Evolutionary conservation across 2,113 vertebrate species (phyloP).

Genomic region (Nerophis lumbriciformis): DNA sequence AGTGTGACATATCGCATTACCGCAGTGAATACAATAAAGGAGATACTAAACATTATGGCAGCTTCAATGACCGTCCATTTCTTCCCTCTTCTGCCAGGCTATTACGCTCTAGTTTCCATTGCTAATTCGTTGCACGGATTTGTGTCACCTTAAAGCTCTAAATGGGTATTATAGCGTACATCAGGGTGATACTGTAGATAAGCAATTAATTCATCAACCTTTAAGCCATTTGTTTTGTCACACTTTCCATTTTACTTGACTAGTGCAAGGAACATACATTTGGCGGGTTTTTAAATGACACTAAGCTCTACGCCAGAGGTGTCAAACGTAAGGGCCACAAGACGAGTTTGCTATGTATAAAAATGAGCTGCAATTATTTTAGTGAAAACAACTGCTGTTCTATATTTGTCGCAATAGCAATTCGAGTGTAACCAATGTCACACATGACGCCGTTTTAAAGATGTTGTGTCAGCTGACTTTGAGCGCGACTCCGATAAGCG

Average conservation of each 20-base stretch:
- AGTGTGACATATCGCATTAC: constrained; percentile 97
- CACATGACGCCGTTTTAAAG: too few species aligned
- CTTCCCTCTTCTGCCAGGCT: constrained; percentile 78
- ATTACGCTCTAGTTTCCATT: constrained; percentile 87
- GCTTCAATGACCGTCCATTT: constrained; percentile 86
- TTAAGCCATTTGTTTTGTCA: constrained; percentile 19
- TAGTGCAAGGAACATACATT: constrained; percentile 6
- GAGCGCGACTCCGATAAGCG: too few species aligned
- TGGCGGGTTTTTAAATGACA: neutral
- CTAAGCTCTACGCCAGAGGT: too few species aligned
- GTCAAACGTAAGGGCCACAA: too few species aligned
- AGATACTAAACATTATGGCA: constrained; percentile 88
- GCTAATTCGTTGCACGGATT: constrained; percentile 81
- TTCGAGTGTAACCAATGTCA: too few species aligned
- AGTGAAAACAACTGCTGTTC: too few species aligned
- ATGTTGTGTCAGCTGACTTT: too few species aligned
- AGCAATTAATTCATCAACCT: constrained; percentile 23
- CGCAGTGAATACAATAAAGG: constrained; percentile 97
- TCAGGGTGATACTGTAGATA: constrained; percentile 22
- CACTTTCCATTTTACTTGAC: constrained; percentile 1
- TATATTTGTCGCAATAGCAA: too few species aligned
- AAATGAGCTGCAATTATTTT: too few species aligned
- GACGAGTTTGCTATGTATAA: too few species aligned
- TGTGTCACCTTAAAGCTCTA: constrained; percentile 71
- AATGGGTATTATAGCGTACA: constrained; percentile 27